phyloP scores from a whole-genome alignment of 2,797 vertebrate genomes.

The Platyrinchus mystaceus region DNA sequence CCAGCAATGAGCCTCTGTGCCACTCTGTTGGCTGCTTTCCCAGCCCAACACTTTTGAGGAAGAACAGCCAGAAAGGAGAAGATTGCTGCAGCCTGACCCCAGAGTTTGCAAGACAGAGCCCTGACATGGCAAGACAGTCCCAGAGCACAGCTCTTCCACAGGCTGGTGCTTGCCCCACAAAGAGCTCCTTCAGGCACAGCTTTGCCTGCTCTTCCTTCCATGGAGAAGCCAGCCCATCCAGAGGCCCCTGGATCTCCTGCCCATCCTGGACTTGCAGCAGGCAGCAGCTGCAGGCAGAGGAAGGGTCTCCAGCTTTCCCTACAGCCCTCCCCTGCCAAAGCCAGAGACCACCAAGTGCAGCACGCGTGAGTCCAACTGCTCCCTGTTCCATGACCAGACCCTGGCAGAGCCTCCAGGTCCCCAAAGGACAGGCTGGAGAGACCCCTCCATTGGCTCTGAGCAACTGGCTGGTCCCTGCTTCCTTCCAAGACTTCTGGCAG shows the following conservation, averaged over 20 bases:
- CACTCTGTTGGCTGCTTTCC: neutral
- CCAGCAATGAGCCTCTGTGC: fast-evolving
- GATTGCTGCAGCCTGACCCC: too few species aligned
- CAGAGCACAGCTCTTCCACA: neutral
- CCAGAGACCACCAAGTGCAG: neutral
- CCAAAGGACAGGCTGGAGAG: fast-evolving
- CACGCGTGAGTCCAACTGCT: neutral
- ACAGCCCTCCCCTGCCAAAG: neutral
- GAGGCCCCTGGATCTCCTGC: neutral
- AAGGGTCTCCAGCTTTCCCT: neutral
- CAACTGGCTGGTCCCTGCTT: neutral
- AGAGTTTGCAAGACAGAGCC: neutral
- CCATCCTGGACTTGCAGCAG: neutral
- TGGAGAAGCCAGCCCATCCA: neutral
- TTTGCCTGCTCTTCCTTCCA: neutral
- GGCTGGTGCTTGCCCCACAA: neutral
- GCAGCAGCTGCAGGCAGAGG: neutral
- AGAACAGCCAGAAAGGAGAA: neutral
- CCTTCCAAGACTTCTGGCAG: neutral
- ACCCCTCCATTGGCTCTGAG: neutral
- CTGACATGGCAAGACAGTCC: too few species aligned
- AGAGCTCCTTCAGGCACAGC: neutral
- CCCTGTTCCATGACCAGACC: neutral
- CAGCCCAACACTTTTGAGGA: neutral
- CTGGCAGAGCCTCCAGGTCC: neutral